Percentiles rank a stretch among this genome's conserved stretches.
Conservation (phyloP, 2,888 invertebrate genomes). For the Philereme vetulata region DNA sequence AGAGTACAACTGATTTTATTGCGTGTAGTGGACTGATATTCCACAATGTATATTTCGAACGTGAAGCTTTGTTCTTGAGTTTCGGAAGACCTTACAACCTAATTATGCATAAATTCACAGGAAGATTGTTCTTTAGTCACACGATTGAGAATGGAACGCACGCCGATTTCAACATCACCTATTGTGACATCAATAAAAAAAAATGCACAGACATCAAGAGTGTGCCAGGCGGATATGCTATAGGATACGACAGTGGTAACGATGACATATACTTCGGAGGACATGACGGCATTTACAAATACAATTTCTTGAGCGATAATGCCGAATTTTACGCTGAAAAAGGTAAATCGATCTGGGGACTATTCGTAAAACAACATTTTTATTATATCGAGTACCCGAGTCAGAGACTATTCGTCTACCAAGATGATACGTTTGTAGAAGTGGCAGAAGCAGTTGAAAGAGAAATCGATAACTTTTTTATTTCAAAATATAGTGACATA, state of each 20-base stretch:
- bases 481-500: conserved; percentile 58
- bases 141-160: conserved; percentile 56
- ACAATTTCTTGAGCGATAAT: conserved; percentile 61
- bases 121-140: conserved; percentile 68
- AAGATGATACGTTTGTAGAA: conserved; percentile 55
- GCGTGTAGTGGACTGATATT: conserved; percentile 66
- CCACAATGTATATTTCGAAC: conserved; percentile 63
- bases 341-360: conserved; percentile 68
- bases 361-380: conserved; percentile 65
- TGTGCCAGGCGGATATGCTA: conserved; percentile 66
- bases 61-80: conserved; percentile 51
- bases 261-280: conserved; percentile 75
- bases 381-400: conserved; percentile 73
- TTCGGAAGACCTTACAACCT: conserved; percentile 65
- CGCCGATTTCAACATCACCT: conserved; percentile 62
- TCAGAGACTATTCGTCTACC: conserved; percentile 62
- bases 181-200: conserved; percentile 56
- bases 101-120: conserved; percentile 65
- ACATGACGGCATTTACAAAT: conserved; percentile 74
- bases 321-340: conserved; percentile 69
- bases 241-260: conserved; percentile 66
- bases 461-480: conserved; percentile 66
- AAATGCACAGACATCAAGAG: conserved; percentile 53
- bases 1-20: conserved; percentile 34
- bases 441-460: conserved; percentile 62